Percentiles rank a stretch among this genome's conserved stretches.
Conservation (phyloP, 2,113 vertebrate genomes). For the Oncorhynchus nerka region DNA sequence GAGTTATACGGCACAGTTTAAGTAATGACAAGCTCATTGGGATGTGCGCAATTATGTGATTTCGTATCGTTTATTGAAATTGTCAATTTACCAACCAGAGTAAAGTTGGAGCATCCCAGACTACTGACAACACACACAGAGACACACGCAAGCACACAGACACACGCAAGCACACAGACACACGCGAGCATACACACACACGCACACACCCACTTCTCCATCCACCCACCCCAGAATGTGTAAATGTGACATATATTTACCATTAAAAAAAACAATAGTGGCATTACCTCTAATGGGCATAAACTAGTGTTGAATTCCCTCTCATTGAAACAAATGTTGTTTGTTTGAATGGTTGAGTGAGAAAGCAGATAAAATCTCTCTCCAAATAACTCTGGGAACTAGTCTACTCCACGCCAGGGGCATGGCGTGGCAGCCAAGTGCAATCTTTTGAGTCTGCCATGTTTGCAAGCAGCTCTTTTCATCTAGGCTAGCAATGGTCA, state of each 20-base stretch:
- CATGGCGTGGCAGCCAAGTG: conserved; percentile 55
- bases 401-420: conserved; percentile 45
- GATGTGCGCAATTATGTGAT: conserved; percentile 31
- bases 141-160: neutral
- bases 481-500: conserved; percentile 33
- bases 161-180: neutral
- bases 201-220: neutral
- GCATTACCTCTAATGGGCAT: neutral
- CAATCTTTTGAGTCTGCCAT: conserved; percentile 53
- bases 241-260: neutral
- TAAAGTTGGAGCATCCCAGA: conserved; percentile 18
- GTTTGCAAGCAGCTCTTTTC: conserved; percentile 59
- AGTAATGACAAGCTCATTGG: conserved; percentile 38
- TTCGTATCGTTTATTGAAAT: conserved; percentile 26
- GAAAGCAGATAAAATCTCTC: conserved; percentile 54
- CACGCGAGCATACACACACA: neutral
- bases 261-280: neutral
- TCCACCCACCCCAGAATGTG: neutral
- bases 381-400: conserved; percentile 52
- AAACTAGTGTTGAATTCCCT: neutral
- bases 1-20: conserved; percentile 26
- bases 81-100: conserved; percentile 26
- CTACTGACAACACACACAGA: neutral
- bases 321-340: conserved; percentile 44
- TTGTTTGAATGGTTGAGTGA: conserved; percentile 54